These are phyloP conservation scores for Peromyscus melanophrys DNA, from an alignment of 2,797 vertebrate species.

Conservation along the genomic window DNA sequence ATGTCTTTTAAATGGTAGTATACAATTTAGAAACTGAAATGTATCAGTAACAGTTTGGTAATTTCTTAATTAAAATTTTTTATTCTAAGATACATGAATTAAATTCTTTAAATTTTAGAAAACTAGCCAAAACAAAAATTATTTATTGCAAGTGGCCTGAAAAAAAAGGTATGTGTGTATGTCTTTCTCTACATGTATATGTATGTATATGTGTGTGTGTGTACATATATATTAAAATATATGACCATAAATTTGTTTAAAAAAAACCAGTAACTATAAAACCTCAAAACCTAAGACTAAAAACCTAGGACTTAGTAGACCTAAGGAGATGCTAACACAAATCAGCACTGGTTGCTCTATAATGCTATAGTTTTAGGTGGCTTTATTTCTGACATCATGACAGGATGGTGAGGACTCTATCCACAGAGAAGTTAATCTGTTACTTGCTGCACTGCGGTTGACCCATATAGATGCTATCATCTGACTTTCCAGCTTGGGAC, in stretches of 20 bases:
- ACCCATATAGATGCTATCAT: neutral
- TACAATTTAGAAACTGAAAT: constrained; percentile 57
- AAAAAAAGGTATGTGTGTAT: constrained; percentile 22
- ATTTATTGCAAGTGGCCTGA: constrained; percentile 39
- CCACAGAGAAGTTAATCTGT: constrained; percentile 16
- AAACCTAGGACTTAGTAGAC: constrained; percentile 23
- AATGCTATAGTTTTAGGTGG: constrained; percentile 4
- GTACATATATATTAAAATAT: constrained; percentile 39
- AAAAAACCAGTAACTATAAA: constrained; percentile 58
- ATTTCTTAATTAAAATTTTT: constrained; percentile 38
- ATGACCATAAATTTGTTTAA: constrained; percentile 5
- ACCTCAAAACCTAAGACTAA: constrained; percentile 40
- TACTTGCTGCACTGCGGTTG: neutral
- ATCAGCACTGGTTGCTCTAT: neutral
- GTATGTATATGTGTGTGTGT: too few relatives aligned
- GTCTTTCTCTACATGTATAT: neutral
- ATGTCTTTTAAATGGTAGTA: neutral
- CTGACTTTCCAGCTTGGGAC: neutral
- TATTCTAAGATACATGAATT: constrained; percentile 41
- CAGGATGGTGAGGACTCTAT: neutral
- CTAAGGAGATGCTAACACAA: neutral
- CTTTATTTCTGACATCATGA: constrained; percentile 31
- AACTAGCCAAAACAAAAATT: constrained; percentile 49
- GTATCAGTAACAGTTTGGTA: neutral
- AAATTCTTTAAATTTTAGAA: constrained; percentile 66